phyloP scores from a whole-genome alignment of 2,797 vertebrate genomes.

The Artibeus jamaicensis region DNA sequence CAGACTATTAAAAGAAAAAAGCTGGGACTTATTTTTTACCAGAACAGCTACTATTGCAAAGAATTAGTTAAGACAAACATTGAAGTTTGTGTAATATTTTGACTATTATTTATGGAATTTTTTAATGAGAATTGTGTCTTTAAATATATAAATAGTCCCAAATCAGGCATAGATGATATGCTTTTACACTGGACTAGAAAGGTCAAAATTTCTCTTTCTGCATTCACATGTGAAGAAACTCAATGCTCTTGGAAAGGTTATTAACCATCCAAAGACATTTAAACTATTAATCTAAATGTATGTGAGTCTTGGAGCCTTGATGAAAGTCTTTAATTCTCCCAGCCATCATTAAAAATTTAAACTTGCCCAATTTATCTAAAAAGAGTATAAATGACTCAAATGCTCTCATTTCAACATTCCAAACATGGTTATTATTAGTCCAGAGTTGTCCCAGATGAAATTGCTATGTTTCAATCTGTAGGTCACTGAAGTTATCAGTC shows the following conservation, averaged over 20 bases:
- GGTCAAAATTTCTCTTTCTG: not conserved
- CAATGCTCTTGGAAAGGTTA: not conserved
- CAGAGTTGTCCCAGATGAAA: constrained; percentile 35
- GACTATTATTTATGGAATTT: not conserved
- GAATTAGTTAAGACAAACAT: not conserved
- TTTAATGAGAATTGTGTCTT: not conserved
- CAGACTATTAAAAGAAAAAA: not conserved
- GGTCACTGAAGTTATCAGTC: not conserved
- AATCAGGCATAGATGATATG: not conserved
- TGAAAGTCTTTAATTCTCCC: not conserved
- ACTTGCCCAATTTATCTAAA: constrained; percentile 33
- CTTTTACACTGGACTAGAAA: not conserved
- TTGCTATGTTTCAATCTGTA: not conserved
- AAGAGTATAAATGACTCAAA: constrained; percentile 56
- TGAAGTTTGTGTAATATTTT: not conserved
- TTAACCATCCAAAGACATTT: not conserved
- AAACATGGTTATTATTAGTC: constrained; percentile 28
- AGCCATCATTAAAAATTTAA: constrained; percentile 41
- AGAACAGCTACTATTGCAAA: not conserved
- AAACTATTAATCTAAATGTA: not conserved
- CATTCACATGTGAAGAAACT: not conserved
- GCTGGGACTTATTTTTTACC: not conserved
- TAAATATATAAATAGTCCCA: not conserved
- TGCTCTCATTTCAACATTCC: constrained; percentile 37
- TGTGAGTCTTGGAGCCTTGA: not conserved